Evolutionary conservation across 2,113 vertebrate species (phyloP), one percentile per base, ranked within the genome.

Genomic region (Amia ocellicauda): DNA sequence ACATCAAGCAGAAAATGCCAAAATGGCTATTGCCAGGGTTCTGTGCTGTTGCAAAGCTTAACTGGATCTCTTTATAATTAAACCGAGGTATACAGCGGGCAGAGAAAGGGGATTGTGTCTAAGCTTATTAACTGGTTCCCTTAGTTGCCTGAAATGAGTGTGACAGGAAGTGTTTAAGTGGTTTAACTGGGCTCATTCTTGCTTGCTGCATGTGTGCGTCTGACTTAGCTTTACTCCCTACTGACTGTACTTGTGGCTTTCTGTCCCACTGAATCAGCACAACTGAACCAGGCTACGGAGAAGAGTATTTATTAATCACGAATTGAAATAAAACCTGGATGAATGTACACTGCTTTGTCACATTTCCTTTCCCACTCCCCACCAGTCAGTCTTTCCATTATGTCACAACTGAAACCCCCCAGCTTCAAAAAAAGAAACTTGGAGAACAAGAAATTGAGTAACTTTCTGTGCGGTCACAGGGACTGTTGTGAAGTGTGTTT

Each of bases 41-140:
- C 22, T 54, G 16, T 54, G 20, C 51, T 23, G 10, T 23, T 20
- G 22, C n/a, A 19, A 47, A 19, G 45, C 45, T 47, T 47, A 47
- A 47, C 51, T 54, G 20, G 20, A 45, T 47, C 23, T 60, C 11
- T 58, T 28, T 58, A 28, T 27, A 47, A 27, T 45, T 27, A 27
- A 29, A n/a, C 13, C 8, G 27, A 5, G 24, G 14, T 10, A 26
- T 61, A 47, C 26, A 4, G 19, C 19, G 42, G 24, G 42, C 23
- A 50, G 11, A 29, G 58, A 65, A 59, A 60, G 66, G 57, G 36
- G 36, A 70, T 64, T 62, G 54, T 52, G 28, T 43, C 28, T 71
- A 73, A 67, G 66, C 68, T 63, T 56, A 66, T 74, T 73, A 71
- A 71, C 54, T 54, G 7, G 8, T 9, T 27, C 51, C 24, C 9